These are phyloP conservation scores for Telmatochromis sp. DNA, from an alignment of 2,113 vertebrate species.

Conservation along the genomic window DNA sequence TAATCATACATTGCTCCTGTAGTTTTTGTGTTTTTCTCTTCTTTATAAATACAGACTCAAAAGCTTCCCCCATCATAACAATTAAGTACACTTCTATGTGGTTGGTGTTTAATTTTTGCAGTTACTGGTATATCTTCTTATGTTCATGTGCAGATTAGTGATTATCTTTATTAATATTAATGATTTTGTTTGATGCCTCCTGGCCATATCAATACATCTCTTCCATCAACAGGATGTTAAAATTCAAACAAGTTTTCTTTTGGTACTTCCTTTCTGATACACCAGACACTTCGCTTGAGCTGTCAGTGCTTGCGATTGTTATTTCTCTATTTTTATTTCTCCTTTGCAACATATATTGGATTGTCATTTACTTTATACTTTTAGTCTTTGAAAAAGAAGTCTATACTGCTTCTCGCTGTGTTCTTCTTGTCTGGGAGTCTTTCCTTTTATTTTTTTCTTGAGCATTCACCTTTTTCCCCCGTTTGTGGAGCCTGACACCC, in stretches of 20 bases:
- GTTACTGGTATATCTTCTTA: neutral
- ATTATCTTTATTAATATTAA: neutral
- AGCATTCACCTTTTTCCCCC: slow-evolving; percentile 4
- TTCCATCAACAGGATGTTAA: neutral
- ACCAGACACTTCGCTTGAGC: neutral
- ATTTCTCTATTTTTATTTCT: neutral
- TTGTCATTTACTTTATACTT: neutral
- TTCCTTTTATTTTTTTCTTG: neutral
- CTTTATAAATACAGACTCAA: neutral
- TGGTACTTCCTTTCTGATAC: neutral
- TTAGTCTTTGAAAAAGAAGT: neutral
- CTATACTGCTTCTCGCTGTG: neutral
- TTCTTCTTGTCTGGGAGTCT: neutral
- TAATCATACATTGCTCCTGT: neutral
- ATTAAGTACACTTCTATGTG: neutral
- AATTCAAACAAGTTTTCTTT: neutral
- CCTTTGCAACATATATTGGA: neutral
- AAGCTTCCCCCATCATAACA: neutral
- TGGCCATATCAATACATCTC: neutral
- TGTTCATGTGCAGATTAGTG: neutral
- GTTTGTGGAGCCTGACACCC: slow-evolving; percentile 62
- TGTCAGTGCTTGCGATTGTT: neutral
- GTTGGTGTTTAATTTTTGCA: neutral
- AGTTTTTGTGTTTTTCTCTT: neutral
- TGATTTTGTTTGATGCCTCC: neutral